Conservation (phyloP, 2,888 invertebrate species). For the Apamea sordens region DNA sequence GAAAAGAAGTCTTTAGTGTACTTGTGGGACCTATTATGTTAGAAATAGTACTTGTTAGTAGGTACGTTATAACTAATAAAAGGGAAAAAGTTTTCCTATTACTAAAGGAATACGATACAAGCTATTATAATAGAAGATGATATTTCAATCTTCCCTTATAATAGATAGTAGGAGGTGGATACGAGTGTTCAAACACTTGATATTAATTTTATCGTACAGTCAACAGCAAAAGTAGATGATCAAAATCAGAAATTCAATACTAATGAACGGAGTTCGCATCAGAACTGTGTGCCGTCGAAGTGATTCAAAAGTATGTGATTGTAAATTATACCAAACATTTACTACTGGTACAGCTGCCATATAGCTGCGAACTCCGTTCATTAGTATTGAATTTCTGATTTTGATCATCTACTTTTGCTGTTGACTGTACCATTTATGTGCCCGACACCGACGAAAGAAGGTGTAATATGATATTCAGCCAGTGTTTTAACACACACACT, state of each 20-base stretch:
- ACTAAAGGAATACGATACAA: not conserved
- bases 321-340: no score
- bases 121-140: not conserved
- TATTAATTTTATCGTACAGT: conserved; percentile 2
- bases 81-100: not conserved
- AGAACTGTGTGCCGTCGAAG: no score
- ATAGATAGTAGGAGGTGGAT: not conserved
- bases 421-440: not conserved
- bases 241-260: no score
- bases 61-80: conserved; percentile 15
- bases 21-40: conserved; percentile 2
- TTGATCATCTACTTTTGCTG: no score
- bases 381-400: no score
- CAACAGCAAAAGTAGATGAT: no score
- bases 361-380: no score
- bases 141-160: not conserved
- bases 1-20: conserved; percentile 33
- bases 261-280: no score
- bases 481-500: no score
- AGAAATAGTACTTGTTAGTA: conserved; percentile 2
- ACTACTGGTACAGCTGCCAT: no score
- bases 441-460: not conserved
- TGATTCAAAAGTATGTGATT: no score
- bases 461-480: not conserved
- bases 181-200: not conserved